Evolutionary conservation across 2,888 invertebrate genomes (phyloP).

Genomic region (Diaphora mendica): DNA sequence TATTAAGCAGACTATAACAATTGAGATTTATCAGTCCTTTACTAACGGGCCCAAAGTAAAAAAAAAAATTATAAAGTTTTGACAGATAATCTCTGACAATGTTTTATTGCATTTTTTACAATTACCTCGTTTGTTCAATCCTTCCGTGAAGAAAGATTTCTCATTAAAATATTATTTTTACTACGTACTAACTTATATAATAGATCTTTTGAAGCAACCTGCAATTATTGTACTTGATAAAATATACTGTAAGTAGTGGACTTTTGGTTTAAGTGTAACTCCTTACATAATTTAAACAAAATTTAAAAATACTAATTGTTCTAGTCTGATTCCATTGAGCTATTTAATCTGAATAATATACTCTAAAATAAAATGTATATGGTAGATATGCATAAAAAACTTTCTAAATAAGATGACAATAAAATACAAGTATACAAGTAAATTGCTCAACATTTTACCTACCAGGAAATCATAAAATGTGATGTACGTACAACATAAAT

Average conservation of each 20-base stretch:
- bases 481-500: slow-evolving; percentile 48
- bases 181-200: slow-evolving; percentile 73
- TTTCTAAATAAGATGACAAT: slow-evolving; percentile 56
- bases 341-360: slow-evolving; percentile 49
- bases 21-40: slow-evolving; percentile 44
- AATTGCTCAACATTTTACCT: slow-evolving; percentile 64
- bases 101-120: slow-evolving; percentile 41
- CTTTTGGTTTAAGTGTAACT: slow-evolving; percentile 60
- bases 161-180: slow-evolving; percentile 61
- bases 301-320: slow-evolving; percentile 59
- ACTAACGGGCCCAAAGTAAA: slow-evolving; percentile 39
- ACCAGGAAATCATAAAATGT: slow-evolving; percentile 47
- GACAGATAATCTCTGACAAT: slow-evolving; percentile 42
- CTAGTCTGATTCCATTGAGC: slow-evolving; percentile 55
- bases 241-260: slow-evolving; percentile 53
- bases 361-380: slow-evolving; percentile 55
- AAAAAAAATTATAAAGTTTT: slow-evolving; percentile 36
- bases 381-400: slow-evolving; percentile 53
- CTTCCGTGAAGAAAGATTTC: slow-evolving; percentile 56
- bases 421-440: slow-evolving; percentile 54
- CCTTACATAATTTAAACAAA: slow-evolving; percentile 46
- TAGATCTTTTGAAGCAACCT: slow-evolving; percentile 72
- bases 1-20: slow-evolving; percentile 36
- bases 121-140: slow-evolving; percentile 67
- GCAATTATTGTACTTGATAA: slow-evolving; percentile 82